These are phyloP conservation scores for Henicopernis longicauda DNA, from an alignment of 2,113 vertebrate genomes.

Conservation along the genomic window DNA sequence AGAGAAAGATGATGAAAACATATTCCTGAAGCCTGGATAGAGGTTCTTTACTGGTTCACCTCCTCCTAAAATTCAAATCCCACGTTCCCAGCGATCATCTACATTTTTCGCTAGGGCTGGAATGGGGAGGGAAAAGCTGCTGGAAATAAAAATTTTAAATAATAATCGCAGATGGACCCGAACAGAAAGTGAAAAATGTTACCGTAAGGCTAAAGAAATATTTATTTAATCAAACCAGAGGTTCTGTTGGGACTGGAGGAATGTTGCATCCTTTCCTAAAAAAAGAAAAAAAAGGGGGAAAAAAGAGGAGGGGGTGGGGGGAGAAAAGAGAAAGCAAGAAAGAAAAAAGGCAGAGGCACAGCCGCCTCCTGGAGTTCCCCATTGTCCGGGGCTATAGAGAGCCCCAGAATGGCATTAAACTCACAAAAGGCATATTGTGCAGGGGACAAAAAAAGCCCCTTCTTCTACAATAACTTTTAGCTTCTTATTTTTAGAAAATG, in stretches of 20 bases:
- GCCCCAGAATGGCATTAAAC: constrained; percentile 79
- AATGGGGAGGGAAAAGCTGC: constrained; percentile 58
- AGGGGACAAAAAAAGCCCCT: constrained; percentile 78
- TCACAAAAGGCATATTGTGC: constrained; percentile 79
- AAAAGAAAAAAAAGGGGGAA: not conserved
- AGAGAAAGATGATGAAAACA: constrained; percentile 36
- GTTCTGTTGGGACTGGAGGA: constrained; percentile 75
- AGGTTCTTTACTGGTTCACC: constrained; percentile 62
- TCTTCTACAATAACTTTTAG: constrained; percentile 82
- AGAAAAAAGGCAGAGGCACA: constrained; percentile 77
- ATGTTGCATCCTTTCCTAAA: constrained; percentile 72
- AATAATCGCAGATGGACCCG: constrained; percentile 59
- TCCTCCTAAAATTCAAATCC: constrained; percentile 68
- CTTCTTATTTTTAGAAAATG: constrained; percentile 82
- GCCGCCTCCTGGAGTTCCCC: constrained; percentile 74
- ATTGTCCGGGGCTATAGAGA: constrained; percentile 78
- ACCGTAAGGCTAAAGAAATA: constrained; percentile 67
- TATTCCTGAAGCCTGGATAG: constrained; percentile 44
- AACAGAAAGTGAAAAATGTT: constrained; percentile 71
- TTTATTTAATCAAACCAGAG: constrained; percentile 77
- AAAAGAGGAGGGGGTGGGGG: not conserved
- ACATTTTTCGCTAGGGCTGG: constrained; percentile 79
- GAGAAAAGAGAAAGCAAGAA: constrained; percentile 58
- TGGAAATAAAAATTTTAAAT: constrained; percentile 70
- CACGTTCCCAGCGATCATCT: constrained; percentile 58